Base-by-base conservation (phyloP, 2,797 vertebrate genomes). In the Coregonus suidteri region DNA sequence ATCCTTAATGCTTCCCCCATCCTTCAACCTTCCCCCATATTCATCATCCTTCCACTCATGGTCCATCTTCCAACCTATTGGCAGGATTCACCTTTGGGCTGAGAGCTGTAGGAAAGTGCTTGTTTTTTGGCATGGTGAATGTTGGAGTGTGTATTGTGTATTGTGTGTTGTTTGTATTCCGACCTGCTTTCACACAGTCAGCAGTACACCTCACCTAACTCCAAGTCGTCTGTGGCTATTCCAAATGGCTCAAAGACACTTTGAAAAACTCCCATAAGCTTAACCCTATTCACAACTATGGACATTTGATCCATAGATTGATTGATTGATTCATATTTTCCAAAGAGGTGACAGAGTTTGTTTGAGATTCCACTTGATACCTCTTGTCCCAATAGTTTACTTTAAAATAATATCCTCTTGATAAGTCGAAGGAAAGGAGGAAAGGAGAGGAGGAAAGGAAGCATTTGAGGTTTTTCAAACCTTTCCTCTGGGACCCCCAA, bases 131-230 rank as follows among this genome's bases (percentile, higher is more conserved):
- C 16, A 18, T 54, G 16, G 16, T 15, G 66, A 13, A 35, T 18
- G 67, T 37, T 1, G 9, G 71, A 52, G 54, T 81, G 76, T 74
- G 0, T 79, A 65, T 62, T 73, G 1, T 25, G 25, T 25, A 25
- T 25, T 25, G 25, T 62, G 68, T 78, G 71, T 83, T 73, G 51
- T 76, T 69, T 52, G 25, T 81, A 75, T 74, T 75, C 56, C 30
- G 41, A 77, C 75, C 56, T 72, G 82, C 68, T 68, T 64, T 77
- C 37, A 64, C 69, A 74, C 47, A 72, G 74, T 79, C 69, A 25
- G 25, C 51, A 62, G 34, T 37, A 56, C n/a, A 66, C 15, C 30
- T 52, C 67, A 15, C 37, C 47, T 51, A 72, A 25, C 35, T 54
- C 35, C 76, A 74, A 78, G 31, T 51, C 34, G 75, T 72, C 11